Evolutionary conservation across 2,113 vertebrate genomes (phyloP), one percentile per base, ranked within the genome.

Genomic region (Indicator indicator): DNA sequence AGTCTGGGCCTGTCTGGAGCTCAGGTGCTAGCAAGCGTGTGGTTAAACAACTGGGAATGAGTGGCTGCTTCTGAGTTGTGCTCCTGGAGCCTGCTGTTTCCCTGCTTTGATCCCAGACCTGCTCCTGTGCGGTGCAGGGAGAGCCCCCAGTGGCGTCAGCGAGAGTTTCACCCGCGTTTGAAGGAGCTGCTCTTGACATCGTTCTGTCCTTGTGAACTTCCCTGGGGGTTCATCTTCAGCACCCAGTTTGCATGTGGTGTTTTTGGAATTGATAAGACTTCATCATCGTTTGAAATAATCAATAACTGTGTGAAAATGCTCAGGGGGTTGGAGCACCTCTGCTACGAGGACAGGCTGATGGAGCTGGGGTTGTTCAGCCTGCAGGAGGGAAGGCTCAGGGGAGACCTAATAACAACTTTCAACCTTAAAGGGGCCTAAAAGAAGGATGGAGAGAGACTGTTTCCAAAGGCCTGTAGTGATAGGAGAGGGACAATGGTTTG

Each of bases 81-180:
- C 56, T 9, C 18, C 58, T 74, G 81, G 33, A 46, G 60, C 36
- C 78, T 1, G n/a, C 38, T 7, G 2, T 12, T 38, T 19, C 4
- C 17, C 5, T 21, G 73, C 33, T 70, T 27, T 23, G 54, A 20
- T 42, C 56, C 68, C 28, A 63, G 88, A 68, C 6, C 44, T 48
- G 80, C 73, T 86, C 6, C 0, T 72, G 40, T 79, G 73, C 62
- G 78, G 63, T 76, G 91, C 84, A 20, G 36, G 67, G 86, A 90
- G 93, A 91, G 93, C 90, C 96, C 64, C 95, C 91, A 96, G 94
- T 67, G 93, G 94, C 3, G 1, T 3, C 0, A 7, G 5, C 27
- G 71, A n/a, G 84, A 59, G 36, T 90, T 71, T 70, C 74, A 79
- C 74, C 30, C 7, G 4, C 27, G 81, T 76, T 19, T 70, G 42